Percentiles rank a stretch among this genome's conserved stretches.
Conservation (phyloP, 1,140 invertebrate species). For the Drosophila burlai region DNA sequence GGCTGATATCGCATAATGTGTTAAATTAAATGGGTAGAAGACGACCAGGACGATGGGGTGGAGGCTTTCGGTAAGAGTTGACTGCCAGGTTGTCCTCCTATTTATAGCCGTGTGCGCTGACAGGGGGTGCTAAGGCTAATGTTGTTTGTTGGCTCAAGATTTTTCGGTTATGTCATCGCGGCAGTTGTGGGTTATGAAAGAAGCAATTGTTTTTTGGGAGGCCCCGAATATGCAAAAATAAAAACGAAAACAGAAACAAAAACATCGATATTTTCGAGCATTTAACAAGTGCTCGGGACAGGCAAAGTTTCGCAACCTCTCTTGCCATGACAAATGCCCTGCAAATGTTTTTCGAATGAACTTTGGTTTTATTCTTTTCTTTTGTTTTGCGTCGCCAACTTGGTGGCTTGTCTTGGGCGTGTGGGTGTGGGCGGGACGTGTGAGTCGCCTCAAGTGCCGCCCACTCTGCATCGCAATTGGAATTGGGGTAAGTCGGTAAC, state of each 20-base stretch:
- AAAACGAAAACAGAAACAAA: background rate
- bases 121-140: constrained; percentile 42
- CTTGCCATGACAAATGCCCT: constrained; percentile 40
- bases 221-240: background rate
- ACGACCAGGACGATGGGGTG: too few relatives aligned
- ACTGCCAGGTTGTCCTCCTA: constrained; percentile 31
- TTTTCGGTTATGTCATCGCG: constrained; percentile 46
- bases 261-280: constrained; percentile 43
- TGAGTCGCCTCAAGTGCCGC: constrained; percentile 37
- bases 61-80: constrained; percentile 14
- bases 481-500: constrained; percentile 6
- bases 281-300: constrained; percentile 51
- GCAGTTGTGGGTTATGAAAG: constrained; percentile 19
- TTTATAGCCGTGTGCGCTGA: constrained; percentile 38
- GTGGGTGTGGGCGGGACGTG: background rate
- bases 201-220: constrained; percentile 2
- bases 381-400: constrained; percentile 39
- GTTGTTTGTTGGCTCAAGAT: constrained; percentile 41
- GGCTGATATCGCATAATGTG: constrained; percentile 53
- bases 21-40: constrained; percentile 33
- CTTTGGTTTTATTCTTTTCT: constrained; percentile 45
- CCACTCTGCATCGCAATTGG: constrained; percentile 18
- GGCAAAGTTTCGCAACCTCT: constrained; percentile 41
- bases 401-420: constrained; percentile 9
- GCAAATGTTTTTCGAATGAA: constrained; percentile 51